A percentile compares a stretch with the other conserved stretches of the same genome.
These are phyloP conservation scores for Hydra vulgaris DNA, from an alignment of 30 jellyfish, hydroid and myxozoan species.

Conservation along the genomic window DNA sequence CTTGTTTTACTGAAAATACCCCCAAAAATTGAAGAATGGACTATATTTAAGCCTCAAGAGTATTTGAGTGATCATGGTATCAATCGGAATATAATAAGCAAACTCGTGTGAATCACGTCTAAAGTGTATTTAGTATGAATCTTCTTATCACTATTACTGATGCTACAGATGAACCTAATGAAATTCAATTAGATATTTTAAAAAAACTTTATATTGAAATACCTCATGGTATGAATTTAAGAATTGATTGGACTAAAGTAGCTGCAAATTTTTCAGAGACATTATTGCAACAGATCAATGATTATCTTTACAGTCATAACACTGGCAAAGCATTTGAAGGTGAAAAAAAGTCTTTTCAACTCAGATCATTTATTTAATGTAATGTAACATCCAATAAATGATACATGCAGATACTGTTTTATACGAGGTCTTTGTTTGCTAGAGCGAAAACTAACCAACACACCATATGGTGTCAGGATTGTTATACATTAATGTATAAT, in stretches of 20 bases:
- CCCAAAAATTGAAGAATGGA: slow-evolving; percentile 4
- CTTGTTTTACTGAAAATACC: background rate
- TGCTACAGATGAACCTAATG: too few relatives aligned
- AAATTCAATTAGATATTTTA: too few relatives aligned
- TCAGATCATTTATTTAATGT: background rate
- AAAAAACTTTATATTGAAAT: background rate
- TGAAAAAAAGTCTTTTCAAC: slow-evolving; percentile 2
- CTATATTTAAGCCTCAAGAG: slow-evolving; percentile 3
- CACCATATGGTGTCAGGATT: slow-evolving; percentile 5
- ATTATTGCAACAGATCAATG: background rate
- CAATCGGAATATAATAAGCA: too few relatives aligned
- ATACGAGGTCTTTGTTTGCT: background rate
- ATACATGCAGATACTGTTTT: slow-evolving; percentile 1
- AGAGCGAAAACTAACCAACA: slow-evolving; percentile 3
- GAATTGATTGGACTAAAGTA: background rate
- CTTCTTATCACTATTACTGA: background rate
- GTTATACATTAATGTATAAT: slow-evolving; percentile 2
- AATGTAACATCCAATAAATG: background rate
- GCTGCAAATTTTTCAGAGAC: slow-evolving; percentile 11
- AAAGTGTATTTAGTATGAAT: background rate
- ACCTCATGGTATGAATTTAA: background rate
- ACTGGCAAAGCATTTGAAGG: slow-evolving; percentile 27
- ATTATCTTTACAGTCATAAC: background rate
- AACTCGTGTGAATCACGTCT: background rate
- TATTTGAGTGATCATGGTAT: background rate